These are phyloP conservation scores for Saguinus midas DNA, from an alignment of 2,113 vertebrate genomes.

Conservation along the genomic window DNA sequence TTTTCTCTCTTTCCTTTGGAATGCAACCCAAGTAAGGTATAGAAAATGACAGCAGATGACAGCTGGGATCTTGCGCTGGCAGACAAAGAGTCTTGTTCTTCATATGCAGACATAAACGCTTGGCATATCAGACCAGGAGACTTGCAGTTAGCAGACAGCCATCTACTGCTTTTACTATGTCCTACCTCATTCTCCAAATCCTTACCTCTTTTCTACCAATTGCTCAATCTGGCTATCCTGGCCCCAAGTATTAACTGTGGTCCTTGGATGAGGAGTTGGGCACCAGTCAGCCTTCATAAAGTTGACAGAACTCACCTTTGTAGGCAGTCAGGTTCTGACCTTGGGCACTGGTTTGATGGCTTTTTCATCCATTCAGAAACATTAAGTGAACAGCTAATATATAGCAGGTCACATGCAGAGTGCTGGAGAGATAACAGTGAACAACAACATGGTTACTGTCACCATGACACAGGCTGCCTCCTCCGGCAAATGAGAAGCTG, in stretches of 20 bases:
- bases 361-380: not conserved
- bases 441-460: too few species aligned
- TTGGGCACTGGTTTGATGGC: not conserved
- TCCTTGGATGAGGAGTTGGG: not conserved
- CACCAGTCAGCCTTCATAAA: not conserved
- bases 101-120: not conserved
- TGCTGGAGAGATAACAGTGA: not conserved
- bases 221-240: not conserved
- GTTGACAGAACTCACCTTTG: not conserved
- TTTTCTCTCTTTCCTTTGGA: not conserved
- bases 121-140: not conserved
- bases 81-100: not conserved
- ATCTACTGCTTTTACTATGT: not conserved
- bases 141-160: not conserved
- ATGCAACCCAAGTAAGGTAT: conserved; percentile 27
- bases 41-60: not conserved
- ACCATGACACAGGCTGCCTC: not conserved
- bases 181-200: not conserved
- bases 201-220: not conserved
- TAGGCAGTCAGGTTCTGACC: not conserved
- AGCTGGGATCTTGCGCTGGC: not conserved
- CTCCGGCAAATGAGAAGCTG: fast-evolving
- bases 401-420: not conserved
- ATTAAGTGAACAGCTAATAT: not conserved
- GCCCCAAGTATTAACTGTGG: not conserved